These are phyloP conservation scores for Galaxias olidus DNA, from an alignment of 2,797 vertebrate species.

Conservation along the genomic window DNA sequence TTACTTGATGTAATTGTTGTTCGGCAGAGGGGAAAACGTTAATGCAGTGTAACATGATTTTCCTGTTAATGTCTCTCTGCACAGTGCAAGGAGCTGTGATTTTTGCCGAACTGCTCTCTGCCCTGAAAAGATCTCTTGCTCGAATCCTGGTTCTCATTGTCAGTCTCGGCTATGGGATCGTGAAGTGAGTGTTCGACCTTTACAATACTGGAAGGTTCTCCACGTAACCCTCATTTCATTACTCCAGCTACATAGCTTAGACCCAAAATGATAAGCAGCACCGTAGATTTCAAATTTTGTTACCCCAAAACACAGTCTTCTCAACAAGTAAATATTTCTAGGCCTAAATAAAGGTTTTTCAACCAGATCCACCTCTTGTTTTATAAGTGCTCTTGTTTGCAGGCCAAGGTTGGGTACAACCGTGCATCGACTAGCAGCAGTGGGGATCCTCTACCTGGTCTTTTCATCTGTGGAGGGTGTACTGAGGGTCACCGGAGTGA, in stretches of 20 bases:
- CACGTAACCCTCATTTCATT: too few relatives aligned
- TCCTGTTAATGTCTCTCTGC: conserved; percentile 3
- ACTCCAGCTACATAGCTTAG: too few relatives aligned
- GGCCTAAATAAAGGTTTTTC: too few relatives aligned
- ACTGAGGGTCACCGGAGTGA: conserved; percentile 92
- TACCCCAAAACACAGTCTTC: too few relatives aligned
- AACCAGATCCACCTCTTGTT: not conserved
- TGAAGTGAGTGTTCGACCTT: conserved; percentile 79
- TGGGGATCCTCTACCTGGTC: conserved; percentile 89
- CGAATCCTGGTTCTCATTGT: conserved; percentile 94
- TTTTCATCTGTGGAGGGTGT: conserved; percentile 96
- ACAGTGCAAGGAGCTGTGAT: conserved; percentile 89
- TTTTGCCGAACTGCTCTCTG: conserved; percentile 91
- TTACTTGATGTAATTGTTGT: not conserved
- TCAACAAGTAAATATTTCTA: too few relatives aligned
- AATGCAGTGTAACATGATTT: too few relatives aligned
- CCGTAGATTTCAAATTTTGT: too few relatives aligned
- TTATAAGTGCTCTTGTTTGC: conserved; percentile 2
- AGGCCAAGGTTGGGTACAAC: conserved; percentile 92
- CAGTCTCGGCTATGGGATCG: conserved; percentile 94
- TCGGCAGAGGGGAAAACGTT: too few relatives aligned
- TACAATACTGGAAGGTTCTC: too few relatives aligned
- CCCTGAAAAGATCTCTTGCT: conserved; percentile 91
- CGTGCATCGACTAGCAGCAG: conserved; percentile 87
- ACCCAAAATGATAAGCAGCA: too few relatives aligned